phyloP scores from a whole-genome alignment of 2,888 invertebrate genomes.

The Lacanobia wlatinum region DNA sequence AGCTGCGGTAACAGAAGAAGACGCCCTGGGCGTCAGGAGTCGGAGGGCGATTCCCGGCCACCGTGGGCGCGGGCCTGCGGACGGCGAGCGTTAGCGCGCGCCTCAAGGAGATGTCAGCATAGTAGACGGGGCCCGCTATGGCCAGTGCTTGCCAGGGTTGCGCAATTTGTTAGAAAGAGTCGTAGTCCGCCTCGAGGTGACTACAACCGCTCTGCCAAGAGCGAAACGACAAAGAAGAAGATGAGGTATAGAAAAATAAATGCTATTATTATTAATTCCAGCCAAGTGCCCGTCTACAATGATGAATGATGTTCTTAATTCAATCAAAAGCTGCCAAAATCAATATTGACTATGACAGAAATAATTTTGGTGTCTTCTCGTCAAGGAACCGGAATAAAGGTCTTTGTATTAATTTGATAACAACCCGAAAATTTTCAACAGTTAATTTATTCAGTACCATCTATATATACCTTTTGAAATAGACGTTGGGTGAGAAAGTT shows the following conservation, averaged over 20 bases:
- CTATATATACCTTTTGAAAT: slow-evolving; percentile 8
- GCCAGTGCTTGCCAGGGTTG: no score
- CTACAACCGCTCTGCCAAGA: no score
- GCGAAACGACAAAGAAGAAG: no score
- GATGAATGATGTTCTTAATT: not conserved
- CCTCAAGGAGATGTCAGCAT: no score
- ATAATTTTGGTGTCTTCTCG: slow-evolving; percentile 8
- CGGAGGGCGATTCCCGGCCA: no score
- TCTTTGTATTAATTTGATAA: slow-evolving; percentile 31
- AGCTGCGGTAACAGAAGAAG: no score
- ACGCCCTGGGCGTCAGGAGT: no score
- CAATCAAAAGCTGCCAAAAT: slow-evolving; percentile 27
- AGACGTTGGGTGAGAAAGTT: slow-evolving; percentile 2
- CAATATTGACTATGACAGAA: slow-evolving; percentile 41
- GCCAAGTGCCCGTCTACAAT: not conserved
- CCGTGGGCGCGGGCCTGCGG: no score
- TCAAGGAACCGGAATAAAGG: not conserved
- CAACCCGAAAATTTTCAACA: slow-evolving; percentile 14
- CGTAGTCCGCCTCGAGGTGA: not conserved
- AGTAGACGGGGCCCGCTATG: no score
- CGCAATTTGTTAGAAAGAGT: no score
- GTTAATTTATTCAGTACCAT: slow-evolving; percentile 27
- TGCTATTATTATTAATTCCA: not conserved
- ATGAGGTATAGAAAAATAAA: not conserved
- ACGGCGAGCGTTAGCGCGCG: no score